phyloP scores from a whole-genome alignment of 2,888 invertebrate species.

The Bellardia pandia region DNA sequence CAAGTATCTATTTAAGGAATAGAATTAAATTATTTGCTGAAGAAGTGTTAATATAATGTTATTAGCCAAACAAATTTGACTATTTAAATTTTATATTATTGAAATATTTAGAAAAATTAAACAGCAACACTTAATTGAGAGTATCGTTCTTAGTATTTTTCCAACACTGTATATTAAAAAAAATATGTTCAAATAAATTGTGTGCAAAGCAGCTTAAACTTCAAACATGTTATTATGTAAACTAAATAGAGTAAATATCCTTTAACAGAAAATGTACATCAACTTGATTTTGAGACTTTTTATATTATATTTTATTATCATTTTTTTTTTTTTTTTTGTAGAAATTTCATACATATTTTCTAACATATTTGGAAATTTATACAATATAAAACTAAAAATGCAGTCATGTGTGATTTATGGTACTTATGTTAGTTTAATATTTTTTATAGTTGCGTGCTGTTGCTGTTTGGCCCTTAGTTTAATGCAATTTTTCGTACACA shows the following conservation, averaged over 20 bases:
- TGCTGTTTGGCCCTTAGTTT: background rate
- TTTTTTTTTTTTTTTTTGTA: background rate
- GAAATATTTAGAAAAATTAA: too few relatives aligned
- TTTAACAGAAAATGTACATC: background rate
- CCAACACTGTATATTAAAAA: background rate
- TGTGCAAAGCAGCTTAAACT: conserved; percentile 35
- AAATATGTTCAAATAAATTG: conserved; percentile 45
- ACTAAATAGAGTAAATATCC: conserved; percentile 4
- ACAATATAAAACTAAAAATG: conserved; percentile 46
- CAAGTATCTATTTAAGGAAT: too few relatives aligned
- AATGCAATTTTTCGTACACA: conserved; percentile 35
- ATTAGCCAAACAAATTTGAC: too few relatives aligned
- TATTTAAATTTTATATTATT: too few relatives aligned
- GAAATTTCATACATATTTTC: conserved; percentile 43
- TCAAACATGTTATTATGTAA: conserved; percentile 17
- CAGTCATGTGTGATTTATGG: conserved; percentile 64
- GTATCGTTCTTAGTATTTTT: too few relatives aligned
- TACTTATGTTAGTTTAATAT: conserved; percentile 20
- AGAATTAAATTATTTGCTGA: too few relatives aligned
- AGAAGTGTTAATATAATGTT: too few relatives aligned
- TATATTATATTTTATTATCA: too few relatives aligned
- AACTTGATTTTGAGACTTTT: conserved; percentile 15
- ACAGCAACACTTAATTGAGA: too few relatives aligned
- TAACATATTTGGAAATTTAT: conserved; percentile 44
- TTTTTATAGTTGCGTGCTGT: background rate